Evolutionary conservation across 2,797 vertebrate genomes (phyloP), one percentile per base, ranked within the genome.

Genomic region (Pangasius macronema): DNA sequence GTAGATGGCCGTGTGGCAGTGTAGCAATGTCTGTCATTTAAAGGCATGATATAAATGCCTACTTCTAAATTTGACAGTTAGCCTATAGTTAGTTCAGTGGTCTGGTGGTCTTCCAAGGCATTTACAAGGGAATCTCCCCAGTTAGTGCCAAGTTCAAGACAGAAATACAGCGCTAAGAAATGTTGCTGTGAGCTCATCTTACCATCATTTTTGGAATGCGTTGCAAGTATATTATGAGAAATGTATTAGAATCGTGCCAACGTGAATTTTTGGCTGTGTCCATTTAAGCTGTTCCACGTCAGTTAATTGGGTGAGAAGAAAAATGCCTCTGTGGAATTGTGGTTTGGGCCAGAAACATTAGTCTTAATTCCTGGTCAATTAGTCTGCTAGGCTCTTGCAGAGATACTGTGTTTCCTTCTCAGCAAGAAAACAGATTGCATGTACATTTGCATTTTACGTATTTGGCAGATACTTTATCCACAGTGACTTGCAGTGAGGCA

Each of bases 51-150:
- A 82, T 63, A 27, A 84, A 63, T 55, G 42, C 11, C 73, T 59
- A 55, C 82, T 57, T 68, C 46, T 87, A 49, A 59, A 68, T 87
- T 83, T 79, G 49, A 84, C 55, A 77, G 46, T 53, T 65, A 79
- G 82, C 33, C 83, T 68, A 33, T 82, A 59, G 81, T 87, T 85
- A 81, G 39, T 49, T 83, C 81, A 67, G 73, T 22, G 27, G 22
- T 63, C 81, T 84, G 49, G 73, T 84, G 70, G 33, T 24, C 46
- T 85, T 85, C 46, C 49, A 90, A 83, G 82, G n/a, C 75, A 84
- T 88, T 88, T 85, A 83, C 85, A 85, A 81, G 55, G 57, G 39
- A 87, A 42, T 87, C 10, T 86, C 65, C 63, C 10, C 6, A 82
- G 80, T 46, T 46, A 49, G 30, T 82, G 39, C 39, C 80, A 82